Percentiles rank a stretch among this genome's conserved stretches.
These are phyloP conservation scores for Liodrosophila aerea DNA, from an alignment of 2,888 invertebrate species.

Conservation along the genomic window DNA sequence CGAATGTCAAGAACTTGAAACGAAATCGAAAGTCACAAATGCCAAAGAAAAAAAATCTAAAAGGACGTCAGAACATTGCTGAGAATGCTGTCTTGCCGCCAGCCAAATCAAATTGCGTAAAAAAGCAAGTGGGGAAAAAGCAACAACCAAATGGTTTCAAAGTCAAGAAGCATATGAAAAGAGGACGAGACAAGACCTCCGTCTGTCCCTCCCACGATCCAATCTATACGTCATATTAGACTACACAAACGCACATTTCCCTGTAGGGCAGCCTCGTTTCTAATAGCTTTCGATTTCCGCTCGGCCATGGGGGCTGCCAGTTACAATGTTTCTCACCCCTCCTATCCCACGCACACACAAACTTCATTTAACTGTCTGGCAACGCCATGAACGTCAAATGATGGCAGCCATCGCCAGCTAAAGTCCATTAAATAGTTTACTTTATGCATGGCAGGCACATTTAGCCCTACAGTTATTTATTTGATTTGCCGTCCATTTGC, in stretches of 20 bases:
- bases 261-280: slow-evolving; percentile 56
- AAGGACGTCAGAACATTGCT: slow-evolving; percentile 17
- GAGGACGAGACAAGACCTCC: slow-evolving; percentile 15
- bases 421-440: slow-evolving; percentile 77
- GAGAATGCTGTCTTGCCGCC: slow-evolving; percentile 13
- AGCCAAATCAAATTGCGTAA: slow-evolving; percentile 54
- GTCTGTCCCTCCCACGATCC: too few relatives aligned
- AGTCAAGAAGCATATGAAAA: slow-evolving; percentile 23
- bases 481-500: slow-evolving; percentile 63
- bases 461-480: slow-evolving; percentile 70
- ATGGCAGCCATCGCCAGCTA: slow-evolving; percentile 57
- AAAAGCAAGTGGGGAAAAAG: slow-evolving; percentile 22
- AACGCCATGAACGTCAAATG: slow-evolving; percentile 29
- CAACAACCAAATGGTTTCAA: slow-evolving; percentile 54
- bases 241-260: slow-evolving; percentile 23
- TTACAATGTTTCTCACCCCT: background rate
- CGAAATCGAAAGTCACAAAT: slow-evolving; percentile 64
- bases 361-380: slow-evolving; percentile 1
- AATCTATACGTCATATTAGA: too few relatives aligned
- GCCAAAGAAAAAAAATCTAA: slow-evolving; percentile 30
- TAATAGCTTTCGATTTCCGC: slow-evolving; percentile 74
- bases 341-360: background rate
- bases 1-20: slow-evolving; percentile 50
- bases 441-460: slow-evolving; percentile 76
- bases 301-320: slow-evolving; percentile 24